phyloP scores from a whole-genome alignment of 2,888 invertebrate species.

The Noctua janthe region DNA sequence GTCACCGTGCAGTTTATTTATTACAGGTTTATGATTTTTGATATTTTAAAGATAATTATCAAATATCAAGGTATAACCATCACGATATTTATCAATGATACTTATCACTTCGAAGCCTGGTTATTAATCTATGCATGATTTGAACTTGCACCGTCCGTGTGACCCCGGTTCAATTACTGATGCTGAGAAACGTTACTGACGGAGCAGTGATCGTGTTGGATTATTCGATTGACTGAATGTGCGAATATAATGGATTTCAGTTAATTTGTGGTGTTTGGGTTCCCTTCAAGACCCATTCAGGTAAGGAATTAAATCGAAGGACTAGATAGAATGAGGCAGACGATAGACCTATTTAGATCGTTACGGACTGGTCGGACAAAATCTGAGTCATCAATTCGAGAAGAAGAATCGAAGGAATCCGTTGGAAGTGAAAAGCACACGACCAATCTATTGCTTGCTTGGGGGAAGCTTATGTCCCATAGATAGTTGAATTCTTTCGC shows the following conservation, averaged over 20 bases:
- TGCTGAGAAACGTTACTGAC: conserved; percentile 7
- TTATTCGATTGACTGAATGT: background rate
- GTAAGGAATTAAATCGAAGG: background rate
- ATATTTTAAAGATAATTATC: too few relatives aligned
- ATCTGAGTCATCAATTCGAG: background rate
- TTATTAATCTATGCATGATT: background rate
- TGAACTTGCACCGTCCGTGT: background rate
- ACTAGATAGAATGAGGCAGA: too few relatives aligned
- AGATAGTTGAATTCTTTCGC: background rate
- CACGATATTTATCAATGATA: too few relatives aligned
- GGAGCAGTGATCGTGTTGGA: background rate
- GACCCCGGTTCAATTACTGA: conserved; percentile 1
- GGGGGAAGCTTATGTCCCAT: background rate
- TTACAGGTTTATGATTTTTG: too few relatives aligned
- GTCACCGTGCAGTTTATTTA: too few relatives aligned
- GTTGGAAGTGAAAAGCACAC: background rate
- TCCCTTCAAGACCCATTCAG: background rate
- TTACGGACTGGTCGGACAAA: too few relatives aligned
- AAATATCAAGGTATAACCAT: too few relatives aligned
- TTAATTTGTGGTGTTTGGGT: background rate
- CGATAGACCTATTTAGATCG: too few relatives aligned
- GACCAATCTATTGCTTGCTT: background rate
- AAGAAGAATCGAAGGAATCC: background rate
- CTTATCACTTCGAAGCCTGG: too few relatives aligned
- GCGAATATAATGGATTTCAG: background rate